Base-by-base conservation (phyloP, 2,113 vertebrate species). In the Oenanthe oenanthe region DNA sequence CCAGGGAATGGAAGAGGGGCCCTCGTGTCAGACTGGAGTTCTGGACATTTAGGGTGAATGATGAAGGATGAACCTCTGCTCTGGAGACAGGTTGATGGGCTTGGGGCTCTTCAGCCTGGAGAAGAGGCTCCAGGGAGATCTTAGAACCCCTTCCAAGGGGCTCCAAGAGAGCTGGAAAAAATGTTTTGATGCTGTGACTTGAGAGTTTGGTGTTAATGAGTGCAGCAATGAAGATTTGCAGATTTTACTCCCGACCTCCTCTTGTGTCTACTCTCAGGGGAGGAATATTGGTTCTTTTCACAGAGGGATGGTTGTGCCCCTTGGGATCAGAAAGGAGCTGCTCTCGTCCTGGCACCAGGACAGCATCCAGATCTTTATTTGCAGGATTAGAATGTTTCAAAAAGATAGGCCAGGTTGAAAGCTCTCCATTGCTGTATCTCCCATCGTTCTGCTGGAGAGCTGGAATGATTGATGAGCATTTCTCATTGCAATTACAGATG, bases 401-500 rank as follows among this genome's bases (percentile, higher is more conserved):
- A 66, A 63, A 67, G 84, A 78, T 62, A 72, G 0, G 31, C 36
- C 83, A 57, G 43, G 73, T 9, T 63, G 61, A 80, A 77, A 36
- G 43, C 86, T 74, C 83, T 84, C 56, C 61, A 17, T 36, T 32
- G 65, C 68, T 57, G 7, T 48, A 51, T 74, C 80, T 66, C 62
- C n/a, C 81, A 76, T 10, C 10, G 5, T 58, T 40, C 1, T 48
- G 77, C 60, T 74, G 66, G 91, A 56, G 85, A 56, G 72, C 88
- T 63, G 56, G 2, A n/a, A 18, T 31, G 88, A 92, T 72, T 70
- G 92, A 89, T 93, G 91, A 91, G 79, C 51, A 3, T 84, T 95
- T 66, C 83, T 89, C 36, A 1, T 36, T 88, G 85, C 86, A 84
- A 77, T 84, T 92, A 91, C 95, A 84, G 91, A 90, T 77, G 88